These are phyloP conservation scores for Eilema griseolum DNA, from an alignment of 2,888 invertebrate genomes.

Conservation along the genomic window DNA sequence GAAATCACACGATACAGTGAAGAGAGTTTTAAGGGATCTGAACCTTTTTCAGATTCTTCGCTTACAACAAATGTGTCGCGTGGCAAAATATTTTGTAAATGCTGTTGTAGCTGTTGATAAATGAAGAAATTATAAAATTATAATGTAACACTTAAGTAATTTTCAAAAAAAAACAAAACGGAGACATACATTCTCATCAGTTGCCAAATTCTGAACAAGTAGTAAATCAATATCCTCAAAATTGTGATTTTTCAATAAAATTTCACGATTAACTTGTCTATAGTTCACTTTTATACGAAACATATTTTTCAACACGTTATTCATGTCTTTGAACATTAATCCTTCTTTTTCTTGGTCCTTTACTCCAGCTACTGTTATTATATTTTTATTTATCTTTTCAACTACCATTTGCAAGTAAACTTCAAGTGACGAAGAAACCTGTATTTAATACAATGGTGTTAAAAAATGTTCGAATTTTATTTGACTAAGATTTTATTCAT, in stretches of 20 bases:
- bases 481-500: not conserved
- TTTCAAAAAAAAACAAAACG: not conserved
- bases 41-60: slow-evolving; percentile 13
- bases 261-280: slow-evolving; percentile 26
- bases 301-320: slow-evolving; percentile 23
- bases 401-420: slow-evolving; percentile 43
- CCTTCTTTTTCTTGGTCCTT: slow-evolving; percentile 15
- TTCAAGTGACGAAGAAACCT: slow-evolving; percentile 24
- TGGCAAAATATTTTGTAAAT: slow-evolving; percentile 31
- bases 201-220: too few species aligned
- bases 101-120: slow-evolving; percentile 30
- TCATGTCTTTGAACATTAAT: slow-evolving; percentile 37
- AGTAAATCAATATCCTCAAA: slow-evolving; percentile 1
- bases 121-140: not conserved
- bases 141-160: too few species aligned
- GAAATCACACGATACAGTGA: slow-evolving; percentile 39
- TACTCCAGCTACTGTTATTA: slow-evolving; percentile 46
- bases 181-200: slow-evolving; percentile 14
- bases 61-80: slow-evolving; percentile 40
- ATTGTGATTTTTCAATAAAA: slow-evolving; percentile 12
- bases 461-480: not conserved
- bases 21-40: slow-evolving; percentile 1
- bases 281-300: slow-evolving; percentile 28
- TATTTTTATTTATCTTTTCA: slow-evolving; percentile 51
- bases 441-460: not conserved